Evolutionary conservation across 2,888 invertebrate species (phyloP).

Genomic region (Cylloceria caligata): DNA sequence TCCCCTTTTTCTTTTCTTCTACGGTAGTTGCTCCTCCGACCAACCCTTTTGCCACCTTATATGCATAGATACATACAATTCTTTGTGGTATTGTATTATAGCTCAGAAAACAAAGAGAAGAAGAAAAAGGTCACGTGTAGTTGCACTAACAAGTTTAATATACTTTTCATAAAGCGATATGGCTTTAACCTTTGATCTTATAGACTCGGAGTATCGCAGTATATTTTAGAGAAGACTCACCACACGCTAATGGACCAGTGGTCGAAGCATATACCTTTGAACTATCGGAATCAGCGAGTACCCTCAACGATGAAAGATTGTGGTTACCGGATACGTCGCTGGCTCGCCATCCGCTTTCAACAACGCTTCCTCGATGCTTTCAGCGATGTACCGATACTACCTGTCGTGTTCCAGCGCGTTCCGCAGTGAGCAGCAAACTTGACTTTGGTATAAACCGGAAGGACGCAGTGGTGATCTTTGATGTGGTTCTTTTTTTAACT

Average conservation of each 20-base stretch:
- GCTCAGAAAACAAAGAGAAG: background rate
- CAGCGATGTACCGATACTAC: conserved; percentile 25
- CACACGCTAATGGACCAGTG: conserved; percentile 49
- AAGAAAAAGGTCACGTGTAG: too few relatives aligned
- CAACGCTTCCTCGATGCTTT: conserved; percentile 48
- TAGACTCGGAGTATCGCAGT: background rate
- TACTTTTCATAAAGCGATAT: background rate
- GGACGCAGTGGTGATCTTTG: conserved; percentile 47
- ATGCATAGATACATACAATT: background rate
- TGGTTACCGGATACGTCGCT: conserved; percentile 27
- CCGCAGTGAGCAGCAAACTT: conserved; percentile 13
- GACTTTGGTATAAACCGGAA: conserved; percentile 35
- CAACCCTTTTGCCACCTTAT: conserved; percentile 14
- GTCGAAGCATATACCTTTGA: conserved; percentile 54
- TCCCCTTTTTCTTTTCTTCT: conserved; percentile 24
- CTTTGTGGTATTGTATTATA: background rate
- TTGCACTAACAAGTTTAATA: background rate
- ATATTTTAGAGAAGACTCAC: conserved; percentile 20
- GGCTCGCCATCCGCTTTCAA: conserved; percentile 39
- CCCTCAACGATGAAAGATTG: conserved; percentile 16
- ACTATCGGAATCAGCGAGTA: conserved; percentile 38
- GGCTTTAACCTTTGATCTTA: background rate
- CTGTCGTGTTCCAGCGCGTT: conserved; percentile 7
- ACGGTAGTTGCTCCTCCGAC: background rate
- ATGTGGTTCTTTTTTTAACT: conserved; percentile 57